Conservation (phyloP, 92 coral and sea anemone genomes). For the Porites lobata region DNA sequence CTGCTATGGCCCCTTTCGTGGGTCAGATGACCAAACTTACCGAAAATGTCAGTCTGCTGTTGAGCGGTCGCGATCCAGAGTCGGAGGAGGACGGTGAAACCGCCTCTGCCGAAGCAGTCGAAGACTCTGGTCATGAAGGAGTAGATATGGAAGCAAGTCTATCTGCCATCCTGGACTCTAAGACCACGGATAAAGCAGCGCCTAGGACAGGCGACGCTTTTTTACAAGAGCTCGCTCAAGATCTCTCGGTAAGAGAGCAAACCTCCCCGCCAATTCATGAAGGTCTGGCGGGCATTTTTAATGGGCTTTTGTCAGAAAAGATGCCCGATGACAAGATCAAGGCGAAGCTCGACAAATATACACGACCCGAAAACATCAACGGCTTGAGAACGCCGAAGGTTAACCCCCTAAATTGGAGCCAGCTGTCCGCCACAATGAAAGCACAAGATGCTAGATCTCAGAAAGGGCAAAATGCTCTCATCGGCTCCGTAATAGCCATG, state of each 20-base stretch:
- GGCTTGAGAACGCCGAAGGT: conserved; percentile 37
- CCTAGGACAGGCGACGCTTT: conserved; percentile 9
- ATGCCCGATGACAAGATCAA: conserved; percentile 1
- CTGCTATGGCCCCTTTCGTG: not conserved
- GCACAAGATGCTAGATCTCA: conserved; percentile 38
- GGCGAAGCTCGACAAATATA: not conserved
- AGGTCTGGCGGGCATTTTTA: not conserved
- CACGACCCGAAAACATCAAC: conserved; percentile 31
- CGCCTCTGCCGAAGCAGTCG: not conserved
- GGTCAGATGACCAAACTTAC: conserved; percentile 6
- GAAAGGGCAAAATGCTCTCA: conserved; percentile 25
- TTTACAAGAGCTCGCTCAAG: conserved; percentile 5
- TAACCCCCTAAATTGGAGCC: conserved; percentile 40
- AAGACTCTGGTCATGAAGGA: not conserved
- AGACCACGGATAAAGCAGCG: not conserved
- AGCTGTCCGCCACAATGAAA: conserved; percentile 34
- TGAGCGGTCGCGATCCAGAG: not conserved
- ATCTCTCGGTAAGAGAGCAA: conserved; percentile 14
- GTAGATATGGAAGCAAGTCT: conserved; percentile 2
- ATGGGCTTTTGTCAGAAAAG: conserved; percentile 11
- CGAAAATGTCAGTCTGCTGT: not conserved
- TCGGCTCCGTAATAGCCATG: conserved; percentile 39
- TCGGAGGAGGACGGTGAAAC: conserved; percentile 24
- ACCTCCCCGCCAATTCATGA: conserved; percentile 30
- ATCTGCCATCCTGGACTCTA: conserved; percentile 6